Evolutionary conservation across 2,113 vertebrate genomes (phyloP).

Genomic region (Irena cyanogastra): DNA sequence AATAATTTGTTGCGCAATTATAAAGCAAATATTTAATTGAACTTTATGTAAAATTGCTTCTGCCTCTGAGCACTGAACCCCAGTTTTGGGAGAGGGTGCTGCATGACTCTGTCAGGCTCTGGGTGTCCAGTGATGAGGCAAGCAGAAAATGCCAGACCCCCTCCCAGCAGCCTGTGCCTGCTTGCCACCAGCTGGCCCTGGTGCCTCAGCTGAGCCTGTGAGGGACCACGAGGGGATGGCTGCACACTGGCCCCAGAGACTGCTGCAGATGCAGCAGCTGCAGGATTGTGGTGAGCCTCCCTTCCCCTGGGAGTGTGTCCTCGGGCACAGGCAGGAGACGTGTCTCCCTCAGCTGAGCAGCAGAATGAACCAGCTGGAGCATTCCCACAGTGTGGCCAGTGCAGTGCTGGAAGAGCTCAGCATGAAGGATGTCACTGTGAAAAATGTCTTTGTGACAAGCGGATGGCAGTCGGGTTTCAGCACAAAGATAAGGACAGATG

Average conservation of each 20-base stretch:
- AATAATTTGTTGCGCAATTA: slow-evolving; percentile 70
- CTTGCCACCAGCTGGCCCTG: not conserved
- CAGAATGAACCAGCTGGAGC: not conserved
- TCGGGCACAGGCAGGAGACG: not conserved
- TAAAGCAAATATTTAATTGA: slow-evolving; percentile 72
- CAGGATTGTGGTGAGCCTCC: not conserved
- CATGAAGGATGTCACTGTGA: not conserved
- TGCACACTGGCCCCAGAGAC: not conserved
- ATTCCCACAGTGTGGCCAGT: not conserved
- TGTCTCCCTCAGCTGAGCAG: not conserved
- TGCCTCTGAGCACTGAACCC: not conserved
- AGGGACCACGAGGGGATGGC: not conserved
- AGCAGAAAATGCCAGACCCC: not conserved
- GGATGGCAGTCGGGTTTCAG: not conserved
- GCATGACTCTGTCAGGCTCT: not conserved
- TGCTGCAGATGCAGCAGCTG: not conserved
- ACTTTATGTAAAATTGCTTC: slow-evolving; percentile 64
- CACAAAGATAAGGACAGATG: not conserved
- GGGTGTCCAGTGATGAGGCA: not conserved
- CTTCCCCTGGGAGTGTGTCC: not conserved
- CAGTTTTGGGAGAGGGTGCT: not conserved
- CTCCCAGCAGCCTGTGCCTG: not conserved
- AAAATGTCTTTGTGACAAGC: not conserved
- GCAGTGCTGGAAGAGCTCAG: not conserved
- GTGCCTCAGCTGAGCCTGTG: not conserved